phyloP scores from a whole-genome alignment of 2,888 invertebrate genomes.

The Ischnura elegans region DNA sequence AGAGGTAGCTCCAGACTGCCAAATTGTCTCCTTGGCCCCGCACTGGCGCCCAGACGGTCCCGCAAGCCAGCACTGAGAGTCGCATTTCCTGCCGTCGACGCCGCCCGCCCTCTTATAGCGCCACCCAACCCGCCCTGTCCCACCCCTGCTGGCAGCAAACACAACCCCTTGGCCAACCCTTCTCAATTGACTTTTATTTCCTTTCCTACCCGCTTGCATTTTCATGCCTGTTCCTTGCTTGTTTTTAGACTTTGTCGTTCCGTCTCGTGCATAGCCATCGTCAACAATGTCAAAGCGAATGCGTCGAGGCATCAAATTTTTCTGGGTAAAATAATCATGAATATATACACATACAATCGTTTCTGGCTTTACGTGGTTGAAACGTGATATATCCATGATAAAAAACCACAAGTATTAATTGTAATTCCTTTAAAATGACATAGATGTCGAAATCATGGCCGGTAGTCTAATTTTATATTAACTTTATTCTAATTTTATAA shows the following conservation, averaged over 20 bases:
- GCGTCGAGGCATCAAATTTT: too few species aligned
- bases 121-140: background rate
- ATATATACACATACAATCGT: too few species aligned
- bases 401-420: too few species aligned
- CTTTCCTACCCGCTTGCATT: background rate
- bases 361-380: too few species aligned
- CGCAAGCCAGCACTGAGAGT: slow-evolving; percentile 1
- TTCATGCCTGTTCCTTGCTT: background rate
- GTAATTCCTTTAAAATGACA: too few species aligned
- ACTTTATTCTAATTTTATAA: too few species aligned
- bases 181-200: background rate
- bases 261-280: background rate
- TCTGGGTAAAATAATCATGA: too few species aligned
- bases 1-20: slow-evolving; percentile 60
- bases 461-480: too few species aligned
- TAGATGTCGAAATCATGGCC: too few species aligned
- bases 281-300: background rate
- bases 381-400: too few species aligned
- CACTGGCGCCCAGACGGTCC: slow-evolving; percentile 39
- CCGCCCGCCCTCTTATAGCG: background rate
- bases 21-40: slow-evolving; percentile 58
- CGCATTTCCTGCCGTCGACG: background rate
- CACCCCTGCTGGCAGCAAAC: background rate
- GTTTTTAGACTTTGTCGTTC: background rate
- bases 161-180: background rate